Conservation (phyloP, 2,797 vertebrate species). For the Pseudochromis fuscus region DNA sequence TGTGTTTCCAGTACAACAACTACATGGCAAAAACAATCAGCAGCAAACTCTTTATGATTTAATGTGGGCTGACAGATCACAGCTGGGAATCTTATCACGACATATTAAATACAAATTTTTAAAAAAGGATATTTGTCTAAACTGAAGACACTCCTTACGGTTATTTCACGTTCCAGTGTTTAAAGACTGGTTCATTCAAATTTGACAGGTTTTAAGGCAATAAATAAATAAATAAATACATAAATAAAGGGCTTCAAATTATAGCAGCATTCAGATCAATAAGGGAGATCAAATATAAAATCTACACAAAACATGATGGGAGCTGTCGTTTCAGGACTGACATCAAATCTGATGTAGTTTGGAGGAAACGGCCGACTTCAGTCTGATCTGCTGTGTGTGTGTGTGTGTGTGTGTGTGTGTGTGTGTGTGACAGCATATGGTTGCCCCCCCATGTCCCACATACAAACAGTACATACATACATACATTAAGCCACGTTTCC, state of each 20-base stretch:
- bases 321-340: not conserved
- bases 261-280: not conserved
- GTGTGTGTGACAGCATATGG: constrained; percentile 66
- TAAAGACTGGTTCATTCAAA: not conserved
- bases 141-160: too few species aligned
- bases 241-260: not conserved
- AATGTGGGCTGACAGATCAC: too few species aligned
- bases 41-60: too few species aligned
- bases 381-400: constrained; percentile 28
- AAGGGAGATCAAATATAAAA: not conserved
- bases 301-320: not conserved
- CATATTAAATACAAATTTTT: too few species aligned
- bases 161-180: too few species aligned
- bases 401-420: constrained; percentile 17
- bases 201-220: not conserved
- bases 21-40: too few species aligned
- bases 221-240: constrained; percentile 10
- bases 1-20: too few species aligned
- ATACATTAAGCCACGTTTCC: constrained; percentile 65
- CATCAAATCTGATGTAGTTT: not conserved
- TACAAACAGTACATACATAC: constrained; percentile 57
- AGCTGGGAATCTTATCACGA: too few species aligned
- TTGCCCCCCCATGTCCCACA: constrained; percentile 57
- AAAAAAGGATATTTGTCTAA: too few species aligned
- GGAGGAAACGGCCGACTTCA: constrained; percentile 37